Evolutionary conservation across 2,113 vertebrate species (phyloP), one percentile per base, ranked within the genome.

Genomic region (Oryzias celebensis): DNA sequence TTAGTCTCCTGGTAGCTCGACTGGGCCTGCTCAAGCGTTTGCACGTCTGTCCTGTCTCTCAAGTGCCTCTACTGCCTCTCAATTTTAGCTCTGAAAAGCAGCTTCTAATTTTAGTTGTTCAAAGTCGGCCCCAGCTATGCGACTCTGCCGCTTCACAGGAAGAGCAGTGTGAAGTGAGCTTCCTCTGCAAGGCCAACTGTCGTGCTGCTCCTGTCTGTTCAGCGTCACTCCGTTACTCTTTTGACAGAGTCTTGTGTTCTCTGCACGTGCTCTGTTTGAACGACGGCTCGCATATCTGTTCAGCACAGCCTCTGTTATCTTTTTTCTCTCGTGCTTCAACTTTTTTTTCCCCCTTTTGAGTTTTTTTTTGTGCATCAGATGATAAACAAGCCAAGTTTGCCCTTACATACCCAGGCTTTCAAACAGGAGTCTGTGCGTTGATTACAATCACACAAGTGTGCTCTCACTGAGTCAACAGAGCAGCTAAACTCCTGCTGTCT

Each of bases 211-310:
- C 50, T 59, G 66, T 82, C 77, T 73, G 22, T 60, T 73, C 71
- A 62, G 41, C 31, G 48, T 64, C 68, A 71, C 68, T 28, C 59
- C 47, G 45, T 0, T n/a, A 54, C 8, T 26, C 74, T 70, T 82
- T 74, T 85, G 83, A 89, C 74, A 63, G 81, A 88, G 82, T 31
- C 52, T 70, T 81, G 83, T 80, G 83, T 75, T 87, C 84, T 56
- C 31, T 59, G 45, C 66, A 53, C 43, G 42, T 47, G 10, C 63
- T 51, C 55, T 48, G 46, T 75, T 76, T 68, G 53, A 23, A 41
- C 10, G 73, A 68, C 43, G 57, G 41, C 16, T 70, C 63, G 78
- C 48, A 26, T 68, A 62, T 65, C 65, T 71, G 66, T 51, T 77
- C 83, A 89, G 77, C 84, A 69, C 84, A 45, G 36, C 15, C 53